Conservation (phyloP, 2,888 invertebrate species). For the Andrena hattorfiana region DNA sequence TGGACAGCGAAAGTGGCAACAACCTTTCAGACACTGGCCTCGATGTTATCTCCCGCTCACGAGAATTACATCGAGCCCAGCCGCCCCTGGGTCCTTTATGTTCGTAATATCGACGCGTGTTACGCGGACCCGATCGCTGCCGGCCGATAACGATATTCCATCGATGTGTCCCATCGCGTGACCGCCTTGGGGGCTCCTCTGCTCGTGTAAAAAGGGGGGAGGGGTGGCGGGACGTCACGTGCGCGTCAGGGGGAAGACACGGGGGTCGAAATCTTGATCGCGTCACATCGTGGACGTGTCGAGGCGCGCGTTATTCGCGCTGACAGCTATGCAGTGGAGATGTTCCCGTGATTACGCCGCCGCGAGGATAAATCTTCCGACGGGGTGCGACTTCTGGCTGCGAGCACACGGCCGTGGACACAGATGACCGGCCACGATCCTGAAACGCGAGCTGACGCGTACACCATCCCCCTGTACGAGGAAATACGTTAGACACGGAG, state of each 20-base stretch:
- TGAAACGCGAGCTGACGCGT: constrained; percentile 59
- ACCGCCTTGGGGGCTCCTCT: constrained; percentile 31
- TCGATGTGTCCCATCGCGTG: constrained; percentile 47
- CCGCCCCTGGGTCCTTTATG: constrained; percentile 64
- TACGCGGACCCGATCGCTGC: constrained; percentile 64
- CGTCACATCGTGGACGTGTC: constrained; percentile 65
- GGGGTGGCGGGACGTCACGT: constrained; percentile 58
- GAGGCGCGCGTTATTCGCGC: constrained; percentile 63
- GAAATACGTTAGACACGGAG: constrained; percentile 32
- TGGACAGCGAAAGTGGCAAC: constrained; percentile 49
- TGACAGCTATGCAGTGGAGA: constrained; percentile 75
- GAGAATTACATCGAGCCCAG: constrained; percentile 71
- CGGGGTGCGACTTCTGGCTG: constrained; percentile 59
- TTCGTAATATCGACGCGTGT: constrained; percentile 71
- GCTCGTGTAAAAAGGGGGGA: background rate
- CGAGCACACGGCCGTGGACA: constrained; percentile 48
- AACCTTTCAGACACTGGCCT: constrained; percentile 60
- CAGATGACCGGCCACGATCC: constrained; percentile 49
- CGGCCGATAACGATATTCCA: constrained; percentile 69
- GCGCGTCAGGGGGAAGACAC: constrained; percentile 35
- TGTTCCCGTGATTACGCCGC: constrained; percentile 69
- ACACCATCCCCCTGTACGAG: constrained; percentile 30
- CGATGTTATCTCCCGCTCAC: constrained; percentile 68
- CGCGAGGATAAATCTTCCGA: constrained; percentile 71
- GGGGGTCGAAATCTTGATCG: constrained; percentile 73